Evolutionary conservation across 2,888 invertebrate species (phyloP).

Genomic region (Tetramorium bicarinatum): DNA sequence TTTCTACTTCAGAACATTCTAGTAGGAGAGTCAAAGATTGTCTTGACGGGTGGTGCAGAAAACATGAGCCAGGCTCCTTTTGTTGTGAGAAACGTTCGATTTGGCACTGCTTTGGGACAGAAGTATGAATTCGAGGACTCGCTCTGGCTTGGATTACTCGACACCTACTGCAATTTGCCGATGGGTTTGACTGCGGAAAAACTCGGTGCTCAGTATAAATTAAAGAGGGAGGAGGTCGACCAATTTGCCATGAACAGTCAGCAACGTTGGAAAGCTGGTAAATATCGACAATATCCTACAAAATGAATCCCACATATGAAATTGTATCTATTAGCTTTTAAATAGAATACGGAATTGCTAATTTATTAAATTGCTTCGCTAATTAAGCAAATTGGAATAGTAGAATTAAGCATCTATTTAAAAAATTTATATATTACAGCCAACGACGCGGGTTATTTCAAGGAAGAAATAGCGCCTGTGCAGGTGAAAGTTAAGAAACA

Average conservation of each 20-base stretch:
- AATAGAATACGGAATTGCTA: neutral
- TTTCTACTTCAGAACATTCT: conserved; percentile 91
- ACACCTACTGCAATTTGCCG: conserved; percentile 95
- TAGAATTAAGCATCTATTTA: neutral
- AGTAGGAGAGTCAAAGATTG: conserved; percentile 94
- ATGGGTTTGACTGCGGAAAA: conserved; percentile 99
- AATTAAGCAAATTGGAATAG: neutral
- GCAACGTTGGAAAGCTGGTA: conserved; percentile 94
- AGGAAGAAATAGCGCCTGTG: conserved; percentile 95
- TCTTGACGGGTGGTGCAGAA: conserved; percentile 96
- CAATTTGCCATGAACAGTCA: conserved; percentile 95
- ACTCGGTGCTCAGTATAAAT: conserved; percentile 93
- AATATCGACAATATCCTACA: conserved; percentile 57
- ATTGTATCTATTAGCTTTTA: neutral
- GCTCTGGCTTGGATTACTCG: conserved; percentile 95
- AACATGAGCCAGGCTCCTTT: conserved; percentile 98
- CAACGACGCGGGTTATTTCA: conserved; percentile 95
- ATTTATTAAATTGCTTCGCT: neutral
- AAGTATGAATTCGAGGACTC: conserved; percentile 94
- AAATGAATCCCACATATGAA: neutral
- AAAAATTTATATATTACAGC: conserved; percentile 87
- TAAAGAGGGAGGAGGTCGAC: conserved; percentile 94
- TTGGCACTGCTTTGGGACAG: conserved; percentile 94
- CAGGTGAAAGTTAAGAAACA: conserved; percentile 94
- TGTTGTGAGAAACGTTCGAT: conserved; percentile 93